Percentiles rank a stretch among this genome's conserved stretches.
Conservation (phyloP, 2,797 vertebrate species). For the Falco biarmicus region DNA sequence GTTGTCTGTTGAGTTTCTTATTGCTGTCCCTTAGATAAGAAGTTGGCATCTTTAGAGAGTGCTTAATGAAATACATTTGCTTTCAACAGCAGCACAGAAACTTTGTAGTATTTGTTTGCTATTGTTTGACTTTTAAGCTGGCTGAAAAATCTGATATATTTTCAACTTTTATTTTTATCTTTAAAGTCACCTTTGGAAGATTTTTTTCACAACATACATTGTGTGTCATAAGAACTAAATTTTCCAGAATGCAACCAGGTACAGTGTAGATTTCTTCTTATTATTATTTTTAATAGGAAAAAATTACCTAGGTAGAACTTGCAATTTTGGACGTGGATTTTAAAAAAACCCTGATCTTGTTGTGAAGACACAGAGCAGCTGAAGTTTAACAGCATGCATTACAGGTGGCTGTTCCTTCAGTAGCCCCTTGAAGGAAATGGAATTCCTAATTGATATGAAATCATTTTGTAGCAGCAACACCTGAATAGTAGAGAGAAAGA, state of each 20-base stretch:
- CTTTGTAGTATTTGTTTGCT: not conserved
- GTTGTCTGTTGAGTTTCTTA: not conserved
- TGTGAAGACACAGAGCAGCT: not conserved
- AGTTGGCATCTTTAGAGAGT: not conserved
- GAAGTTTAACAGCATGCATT: conserved; percentile 44
- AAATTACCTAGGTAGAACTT: not conserved
- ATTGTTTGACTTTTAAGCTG: not conserved
- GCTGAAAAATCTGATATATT: not conserved
- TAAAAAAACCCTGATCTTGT: not conserved
- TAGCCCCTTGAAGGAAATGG: conserved; percentile 56
- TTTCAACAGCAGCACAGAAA: conserved; percentile 17
- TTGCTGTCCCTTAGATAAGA: not conserved
- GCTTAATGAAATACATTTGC: conserved; percentile 7
- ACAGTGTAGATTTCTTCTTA: not conserved
- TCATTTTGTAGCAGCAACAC: conserved; percentile 44
- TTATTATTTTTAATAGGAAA: not conserved
- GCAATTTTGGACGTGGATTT: not conserved
- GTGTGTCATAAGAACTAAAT: not conserved
- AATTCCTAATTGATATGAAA: conserved; percentile 67
- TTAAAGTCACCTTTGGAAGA: not conserved
- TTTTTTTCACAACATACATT: not conserved
- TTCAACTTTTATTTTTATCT: not conserved
- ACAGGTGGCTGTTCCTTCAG: conserved; percentile 55
- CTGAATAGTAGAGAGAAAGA: conserved; percentile 63
- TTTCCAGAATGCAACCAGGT: not conserved